Percentiles rank a stretch among this genome's conserved stretches.
Conservation (phyloP, 92 coral and sea anemone species). For the Chrysogorgia sp. region DNA sequence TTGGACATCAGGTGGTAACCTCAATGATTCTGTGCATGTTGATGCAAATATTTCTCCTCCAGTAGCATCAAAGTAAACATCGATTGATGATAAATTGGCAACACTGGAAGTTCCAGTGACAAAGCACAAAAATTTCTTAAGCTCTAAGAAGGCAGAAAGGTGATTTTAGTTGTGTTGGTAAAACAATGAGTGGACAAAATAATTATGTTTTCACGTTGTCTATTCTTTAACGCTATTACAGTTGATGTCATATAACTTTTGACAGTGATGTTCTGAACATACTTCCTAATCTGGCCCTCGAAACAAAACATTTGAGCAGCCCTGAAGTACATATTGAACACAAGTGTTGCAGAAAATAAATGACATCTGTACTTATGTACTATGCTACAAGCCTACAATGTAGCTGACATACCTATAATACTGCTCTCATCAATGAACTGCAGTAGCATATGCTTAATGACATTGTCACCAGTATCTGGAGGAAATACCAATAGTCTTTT, state of each 20-base stretch:
- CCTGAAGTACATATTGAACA: background rate
- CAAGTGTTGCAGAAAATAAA: no score
- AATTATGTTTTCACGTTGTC: background rate
- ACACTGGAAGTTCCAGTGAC: conserved; percentile 38
- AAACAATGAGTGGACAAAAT: background rate
- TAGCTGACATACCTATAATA: no score
- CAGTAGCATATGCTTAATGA: conserved; percentile 40
- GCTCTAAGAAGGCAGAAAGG: conserved; percentile 28
- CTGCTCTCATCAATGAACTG: conserved; percentile 58
- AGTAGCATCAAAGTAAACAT: conserved; percentile 36
- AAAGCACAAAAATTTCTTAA: conserved; percentile 36
- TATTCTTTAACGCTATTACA: background rate
- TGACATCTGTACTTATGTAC: no score
- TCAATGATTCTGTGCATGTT: conserved; percentile 41
- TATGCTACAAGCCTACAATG: no score
- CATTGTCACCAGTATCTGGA: conserved; percentile 7
- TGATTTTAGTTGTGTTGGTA: background rate
- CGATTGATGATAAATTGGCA: conserved; percentile 10
- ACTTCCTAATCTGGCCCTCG: conserved; percentile 10
- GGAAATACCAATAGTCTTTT: conserved; percentile 35
- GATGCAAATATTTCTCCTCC: conserved; percentile 61
- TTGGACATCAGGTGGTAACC: conserved; percentile 37
- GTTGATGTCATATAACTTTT: no score
- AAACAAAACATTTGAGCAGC: background rate
- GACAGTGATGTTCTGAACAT: no score